Evolutionary conservation across 2,113 vertebrate species (phyloP).

Genomic region (Corythornis vintsioides): DNA sequence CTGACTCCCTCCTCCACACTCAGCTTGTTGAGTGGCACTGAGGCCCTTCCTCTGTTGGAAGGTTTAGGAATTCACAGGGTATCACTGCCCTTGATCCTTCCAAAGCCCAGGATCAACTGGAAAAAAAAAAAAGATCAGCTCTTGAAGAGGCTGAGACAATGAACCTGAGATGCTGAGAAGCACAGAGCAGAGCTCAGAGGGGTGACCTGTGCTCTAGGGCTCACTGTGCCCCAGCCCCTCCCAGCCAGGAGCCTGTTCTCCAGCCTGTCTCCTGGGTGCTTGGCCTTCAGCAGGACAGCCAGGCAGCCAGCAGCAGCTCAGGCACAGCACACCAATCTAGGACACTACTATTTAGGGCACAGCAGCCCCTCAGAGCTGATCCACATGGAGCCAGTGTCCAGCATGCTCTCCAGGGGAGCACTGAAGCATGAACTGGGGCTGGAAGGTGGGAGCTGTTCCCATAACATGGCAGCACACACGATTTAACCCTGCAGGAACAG

Average conservation of each 20-base stretch:
- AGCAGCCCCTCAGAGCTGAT: constrained; percentile 44
- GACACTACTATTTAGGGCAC: constrained; percentile 54
- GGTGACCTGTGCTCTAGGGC: not conserved
- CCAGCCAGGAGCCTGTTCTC: not conserved
- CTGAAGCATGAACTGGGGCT: not conserved
- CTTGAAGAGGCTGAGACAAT: not conserved
- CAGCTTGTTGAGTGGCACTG: not conserved
- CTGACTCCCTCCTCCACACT: not conserved
- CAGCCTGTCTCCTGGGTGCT: not conserved
- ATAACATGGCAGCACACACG: not conserved
- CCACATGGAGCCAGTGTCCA: constrained; percentile 15
- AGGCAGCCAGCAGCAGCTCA: not conserved
- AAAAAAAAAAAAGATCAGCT: not conserved
- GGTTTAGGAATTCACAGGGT: not conserved
- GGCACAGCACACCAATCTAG: constrained; percentile 14
- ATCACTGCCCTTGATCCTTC: not conserved
- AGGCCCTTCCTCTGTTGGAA: not conserved
- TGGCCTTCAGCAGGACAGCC: not conserved
- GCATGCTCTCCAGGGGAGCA: not conserved
- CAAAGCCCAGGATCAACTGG: not conserved
- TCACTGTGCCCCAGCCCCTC: not conserved
- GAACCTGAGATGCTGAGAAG: not conserved
- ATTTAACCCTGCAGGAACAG: not conserved
- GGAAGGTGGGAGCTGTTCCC: not conserved
- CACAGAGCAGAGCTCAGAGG: not conserved